These are phyloP conservation scores for Sycophaga agraensis DNA, from an alignment of 1,140 invertebrate genomes.

Conservation along the genomic window DNA sequence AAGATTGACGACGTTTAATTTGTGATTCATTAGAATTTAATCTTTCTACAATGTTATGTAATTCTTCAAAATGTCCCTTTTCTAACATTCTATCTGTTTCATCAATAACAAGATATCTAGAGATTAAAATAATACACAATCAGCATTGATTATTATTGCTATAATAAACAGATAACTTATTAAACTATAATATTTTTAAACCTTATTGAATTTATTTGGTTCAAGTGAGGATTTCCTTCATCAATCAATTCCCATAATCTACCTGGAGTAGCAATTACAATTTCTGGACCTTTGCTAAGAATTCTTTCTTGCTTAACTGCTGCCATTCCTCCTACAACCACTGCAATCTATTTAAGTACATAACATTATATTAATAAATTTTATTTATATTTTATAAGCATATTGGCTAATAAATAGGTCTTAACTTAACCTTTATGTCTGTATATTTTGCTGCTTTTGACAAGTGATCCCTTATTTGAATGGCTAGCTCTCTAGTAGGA, in stretches of 20 bases:
- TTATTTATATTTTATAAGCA: background rate
- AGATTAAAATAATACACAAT: conserved; percentile 28
- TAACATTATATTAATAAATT: conserved; percentile 19
- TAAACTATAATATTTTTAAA: conserved; percentile 42
- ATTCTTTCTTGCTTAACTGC: conserved; percentile 89
- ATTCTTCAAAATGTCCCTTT: conserved; percentile 92
- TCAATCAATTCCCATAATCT: conserved; percentile 90
- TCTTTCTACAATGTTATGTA: conserved; percentile 77
- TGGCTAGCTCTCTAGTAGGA: conserved; percentile 92
- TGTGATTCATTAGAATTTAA: conserved; percentile 72
- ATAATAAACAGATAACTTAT: conserved; percentile 8
- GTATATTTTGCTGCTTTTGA: conserved; percentile 80
- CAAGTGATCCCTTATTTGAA: conserved; percentile 90
- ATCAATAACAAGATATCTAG: conserved; percentile 88
- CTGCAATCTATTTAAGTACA: conserved; percentile 60
- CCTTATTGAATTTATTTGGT: conserved; percentile 70
- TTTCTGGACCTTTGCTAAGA: conserved; percentile 79
- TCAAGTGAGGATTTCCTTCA: conserved; percentile 75
- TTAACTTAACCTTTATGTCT: conserved; percentile 61
- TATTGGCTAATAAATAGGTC: background rate
- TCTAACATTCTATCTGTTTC: conserved; percentile 99
- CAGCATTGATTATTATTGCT: background rate
- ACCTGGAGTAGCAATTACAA: conserved; percentile 95
- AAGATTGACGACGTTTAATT: conserved; percentile 76
- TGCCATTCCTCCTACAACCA: conserved; percentile 88